phyloP scores from a whole-genome alignment of 1,140 invertebrate species.

The Drosophila sturtevanti region DNA sequence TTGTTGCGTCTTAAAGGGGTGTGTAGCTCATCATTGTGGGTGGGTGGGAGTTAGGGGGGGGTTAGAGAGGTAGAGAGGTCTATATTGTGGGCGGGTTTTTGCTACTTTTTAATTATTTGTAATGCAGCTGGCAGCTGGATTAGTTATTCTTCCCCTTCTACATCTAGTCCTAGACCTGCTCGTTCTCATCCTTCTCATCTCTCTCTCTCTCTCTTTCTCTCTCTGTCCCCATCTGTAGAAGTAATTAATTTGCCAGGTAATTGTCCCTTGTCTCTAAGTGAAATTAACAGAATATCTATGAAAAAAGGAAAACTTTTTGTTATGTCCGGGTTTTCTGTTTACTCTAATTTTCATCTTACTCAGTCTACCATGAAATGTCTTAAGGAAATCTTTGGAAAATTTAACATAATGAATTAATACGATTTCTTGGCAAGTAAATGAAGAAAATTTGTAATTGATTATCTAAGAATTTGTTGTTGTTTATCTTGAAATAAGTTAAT shows the following conservation, averaged over 20 bases:
- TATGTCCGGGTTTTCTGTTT: not conserved
- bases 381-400: too few relatives aligned
- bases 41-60: not conserved
- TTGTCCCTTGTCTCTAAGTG: constrained; percentile 29
- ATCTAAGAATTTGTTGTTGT: too few relatives aligned
- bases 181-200: too few relatives aligned
- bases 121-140: constrained; percentile 26
- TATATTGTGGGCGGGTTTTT: not conserved
- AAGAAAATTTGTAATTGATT: too few relatives aligned
- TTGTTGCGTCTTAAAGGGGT: constrained; percentile 7
- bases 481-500: too few relatives aligned
- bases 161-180: too few relatives aligned
- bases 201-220: not conserved
- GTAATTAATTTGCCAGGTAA: constrained; percentile 22
- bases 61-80: not conserved
- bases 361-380: too few relatives aligned
- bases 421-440: too few relatives aligned
- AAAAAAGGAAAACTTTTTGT: not conserved
- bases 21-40: too few relatives aligned
- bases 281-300: not conserved
- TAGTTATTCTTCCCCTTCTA: not conserved
- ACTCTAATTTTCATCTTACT: not conserved
- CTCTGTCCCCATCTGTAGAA: not conserved
- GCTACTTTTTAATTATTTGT: constrained; percentile 49
- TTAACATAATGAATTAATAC: too few relatives aligned